A percentile compares a stretch with the other conserved stretches of the same genome.
phyloP scores from a whole-genome alignment of 2,888 invertebrate species.

The Catocala fraxini region DNA sequence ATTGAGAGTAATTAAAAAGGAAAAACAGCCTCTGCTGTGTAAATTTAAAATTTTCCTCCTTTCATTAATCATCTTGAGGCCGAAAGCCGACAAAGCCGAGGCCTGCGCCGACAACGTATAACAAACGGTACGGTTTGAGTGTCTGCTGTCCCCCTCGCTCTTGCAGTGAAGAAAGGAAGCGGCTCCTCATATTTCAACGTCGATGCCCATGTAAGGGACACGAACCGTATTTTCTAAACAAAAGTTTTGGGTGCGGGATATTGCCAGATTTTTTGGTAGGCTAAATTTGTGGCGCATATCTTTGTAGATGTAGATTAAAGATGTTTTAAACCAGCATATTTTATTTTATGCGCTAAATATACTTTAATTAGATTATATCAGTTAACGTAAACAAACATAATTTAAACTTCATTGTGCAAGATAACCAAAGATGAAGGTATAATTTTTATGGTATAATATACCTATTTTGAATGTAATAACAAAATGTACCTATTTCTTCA shows the following conservation, averaged over 20 bases:
- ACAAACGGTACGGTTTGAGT: slow-evolving; percentile 69
- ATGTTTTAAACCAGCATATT: not conserved
- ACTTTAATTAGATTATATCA: not conserved
- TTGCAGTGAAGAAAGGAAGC: slow-evolving; percentile 49
- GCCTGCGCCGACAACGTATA: slow-evolving; percentile 70
- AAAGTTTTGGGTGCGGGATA: slow-evolving; percentile 48
- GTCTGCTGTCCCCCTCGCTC: slow-evolving; percentile 53
- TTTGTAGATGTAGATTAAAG: not conserved
- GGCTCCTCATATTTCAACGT: slow-evolving; percentile 70
- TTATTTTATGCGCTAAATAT: too few species aligned
- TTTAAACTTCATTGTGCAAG: too few species aligned
- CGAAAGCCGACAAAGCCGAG: slow-evolving; percentile 64
- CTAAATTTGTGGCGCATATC: slow-evolving; percentile 11
- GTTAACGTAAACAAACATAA: not conserved
- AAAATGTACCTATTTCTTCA: not conserved
- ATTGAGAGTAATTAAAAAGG: slow-evolving; percentile 49
- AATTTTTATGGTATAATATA: not conserved
- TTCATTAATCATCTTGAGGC: slow-evolving; percentile 74
- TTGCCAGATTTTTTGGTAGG: slow-evolving; percentile 33
- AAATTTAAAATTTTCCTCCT: slow-evolving; percentile 69
- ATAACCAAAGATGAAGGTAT: not conserved
- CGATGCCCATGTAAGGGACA: slow-evolving; percentile 69
- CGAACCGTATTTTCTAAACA: slow-evolving; percentile 70
- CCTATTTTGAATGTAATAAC: too few species aligned
- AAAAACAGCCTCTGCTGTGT: slow-evolving; percentile 48